Evolutionary conservation across 1,140 invertebrate species (phyloP), one percentile per base, ranked within the genome.

Genomic region (Eulimnadia texana): DNA sequence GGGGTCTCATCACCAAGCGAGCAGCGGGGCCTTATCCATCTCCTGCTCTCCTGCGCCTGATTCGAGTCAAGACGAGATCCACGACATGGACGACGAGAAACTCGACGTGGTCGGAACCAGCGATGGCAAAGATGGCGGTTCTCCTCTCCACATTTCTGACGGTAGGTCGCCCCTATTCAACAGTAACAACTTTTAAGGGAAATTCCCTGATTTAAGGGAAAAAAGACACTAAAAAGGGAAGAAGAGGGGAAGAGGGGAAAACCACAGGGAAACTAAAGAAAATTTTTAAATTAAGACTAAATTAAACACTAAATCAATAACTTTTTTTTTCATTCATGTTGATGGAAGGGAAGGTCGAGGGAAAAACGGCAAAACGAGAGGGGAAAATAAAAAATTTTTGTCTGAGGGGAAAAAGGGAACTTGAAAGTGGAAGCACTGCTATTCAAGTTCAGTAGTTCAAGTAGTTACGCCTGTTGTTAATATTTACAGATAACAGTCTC

Each of bases 101-200:
- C 75, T 93, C 65, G 89, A 92, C 71, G 90, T 92, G 1, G 90
- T 91, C 0, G 89, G 88, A 0, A 88, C 88, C 50, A 22, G 77
- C 77, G 19, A 72, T 58, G 60, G 66, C 22, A 68, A 69, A 56
- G 64, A 66, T 10, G 68, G 25, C 28, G 55, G 27, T 28, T 61
- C 60, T 33, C 60, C 60, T 19, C 28, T 61, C 19, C 60, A 61
- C 60, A 61, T 61, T 29, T 61, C 60, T 54, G 60, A 61, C 60
- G 60, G 60, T 61, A 61, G 53, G 60, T 23, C 25, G 28, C 13
- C 16, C 19, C 24, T n/a, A n/a, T n/a, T n/a, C n/a, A n/a, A n/a
- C n/a, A n/a, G n/a, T 42, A 42, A 42, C 33, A 16, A 42, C 33
- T 16, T 42, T 6, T 42, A n/a, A n/a, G n/a, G n/a, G n/a, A n/a